Evolutionary conservation across 92 coral and sea anemone species (phyloP), one percentile per base, ranked within the genome.

Genomic region (Palythoa caribaeorum): DNA sequence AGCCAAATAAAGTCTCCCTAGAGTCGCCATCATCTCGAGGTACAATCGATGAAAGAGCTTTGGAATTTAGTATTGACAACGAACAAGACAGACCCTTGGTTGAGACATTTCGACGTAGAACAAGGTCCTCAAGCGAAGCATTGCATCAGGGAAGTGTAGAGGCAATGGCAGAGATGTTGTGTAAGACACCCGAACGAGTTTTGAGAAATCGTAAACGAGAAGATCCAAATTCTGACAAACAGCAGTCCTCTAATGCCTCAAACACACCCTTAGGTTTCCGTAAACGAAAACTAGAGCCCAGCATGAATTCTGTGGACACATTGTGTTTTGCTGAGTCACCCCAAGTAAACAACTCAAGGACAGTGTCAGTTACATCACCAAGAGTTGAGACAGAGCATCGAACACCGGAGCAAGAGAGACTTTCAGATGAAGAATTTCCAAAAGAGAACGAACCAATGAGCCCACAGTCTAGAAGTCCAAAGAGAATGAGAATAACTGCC

Each of bases 371-470:
- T 71, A 44, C 86, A 63, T 63, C 59, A 2, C 47, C 86, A 48
- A 66, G 47, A 36, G 21, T 63, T 14, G 47, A 68, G 19, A 16
- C 57, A 47, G 86, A 81, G 20, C 21, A 47, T 35, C 75, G 39
- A 81, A 39, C 76, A 15, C 11, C 76, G 9, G 71, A 66, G 17
- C 57, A 80, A 28, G 44, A 66, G 57, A 35, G 38, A 21, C 86
- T 81, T 11, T 81, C 86, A 65, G 86, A 81, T 13, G 86, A 81
- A 51, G 86, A 81, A 71, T 66, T 81, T 16, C 86, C 86, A 15
- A 81, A 81, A 68, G 86, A 81, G 62, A 81, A 81, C 48, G 86
- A 81, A 15, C 86, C 86, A 13, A 81, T 81, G 75, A 81, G 86
- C 35, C 86, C 86, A 13, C 75, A 44, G 37, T 81, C 86, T 9